phyloP scores from a whole-genome alignment of 2,888 invertebrate species.

The Heliconius cydno region DNA sequence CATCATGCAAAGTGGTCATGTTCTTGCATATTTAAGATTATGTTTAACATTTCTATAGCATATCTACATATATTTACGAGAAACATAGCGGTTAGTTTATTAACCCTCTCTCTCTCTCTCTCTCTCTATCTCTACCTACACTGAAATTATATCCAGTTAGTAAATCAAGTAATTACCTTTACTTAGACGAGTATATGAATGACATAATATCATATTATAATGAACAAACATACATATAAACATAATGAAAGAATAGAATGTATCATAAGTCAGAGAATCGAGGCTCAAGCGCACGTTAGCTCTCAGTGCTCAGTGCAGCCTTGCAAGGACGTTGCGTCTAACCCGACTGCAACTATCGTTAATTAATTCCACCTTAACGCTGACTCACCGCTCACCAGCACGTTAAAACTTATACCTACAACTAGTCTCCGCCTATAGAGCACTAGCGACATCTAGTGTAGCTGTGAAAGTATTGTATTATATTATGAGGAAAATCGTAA shows the following conservation, averaged over 20 bases:
- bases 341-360: conserved; percentile 67
- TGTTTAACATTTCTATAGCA: background rate
- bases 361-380: conserved; percentile 78
- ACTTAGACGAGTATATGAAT: background rate
- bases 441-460: conserved; percentile 50
- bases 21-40: conserved; percentile 10
- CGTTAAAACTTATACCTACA: background rate
- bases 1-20: conserved; percentile 5
- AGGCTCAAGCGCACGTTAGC: conserved; percentile 63
- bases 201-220: background rate
- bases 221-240: background rate
- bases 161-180: too few species aligned
- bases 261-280: conserved; percentile 51
- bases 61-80: background rate
- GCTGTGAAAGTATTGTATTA: background rate
- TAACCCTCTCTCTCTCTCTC: background rate
- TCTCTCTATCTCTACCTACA: too few species aligned
- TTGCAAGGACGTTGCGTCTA: conserved; percentile 82
- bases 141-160: too few species aligned
- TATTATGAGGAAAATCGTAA: background rate
- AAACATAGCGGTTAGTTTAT: background rate
- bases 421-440: background rate
- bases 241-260: conserved; percentile 37
- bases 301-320: conserved; percentile 62
- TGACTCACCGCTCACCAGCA: conserved; percentile 63